Percentiles rank a stretch among this genome's conserved stretches.
Conservation (phyloP, 2,797 vertebrate species). For the Antennarius maculatus region DNA sequence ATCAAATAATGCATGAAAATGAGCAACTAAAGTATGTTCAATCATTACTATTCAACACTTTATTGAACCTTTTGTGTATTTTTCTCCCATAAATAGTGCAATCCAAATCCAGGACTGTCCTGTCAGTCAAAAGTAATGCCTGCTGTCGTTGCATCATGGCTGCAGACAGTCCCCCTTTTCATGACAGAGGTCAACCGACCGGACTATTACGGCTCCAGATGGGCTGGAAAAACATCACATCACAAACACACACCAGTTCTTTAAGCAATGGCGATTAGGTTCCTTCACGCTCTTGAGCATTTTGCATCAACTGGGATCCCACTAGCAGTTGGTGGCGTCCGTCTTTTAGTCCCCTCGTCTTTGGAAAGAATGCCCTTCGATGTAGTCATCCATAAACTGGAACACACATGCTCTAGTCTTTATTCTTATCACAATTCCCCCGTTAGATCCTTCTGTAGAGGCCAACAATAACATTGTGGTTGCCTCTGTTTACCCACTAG, state of each 20-base stretch:
- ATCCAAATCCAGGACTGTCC: conserved; percentile 18
- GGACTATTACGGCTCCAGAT: conserved; percentile 58
- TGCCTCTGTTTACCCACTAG: conserved; percentile 47
- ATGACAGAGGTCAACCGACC: conserved; percentile 49
- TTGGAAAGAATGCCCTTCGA: conserved; percentile 56
- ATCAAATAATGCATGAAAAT: no score
- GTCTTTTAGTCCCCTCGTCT: conserved; percentile 40
- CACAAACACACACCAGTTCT: conserved; percentile 11
- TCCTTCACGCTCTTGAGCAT: conserved; percentile 28
- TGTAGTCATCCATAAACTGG: conserved; percentile 42
- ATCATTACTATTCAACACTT: neutral
- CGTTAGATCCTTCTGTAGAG: conserved; percentile 31
- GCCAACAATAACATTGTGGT: conserved; percentile 41
- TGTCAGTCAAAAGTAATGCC: conserved; percentile 56
- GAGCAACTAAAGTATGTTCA: no score
- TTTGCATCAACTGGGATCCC: conserved; percentile 52
- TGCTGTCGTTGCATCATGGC: conserved; percentile 40
- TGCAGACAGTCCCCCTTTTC: conserved; percentile 42
- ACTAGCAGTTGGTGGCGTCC: conserved; percentile 31
- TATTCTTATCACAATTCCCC: conserved; percentile 49
- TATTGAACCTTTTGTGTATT: conserved; percentile 15
- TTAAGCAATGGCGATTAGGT: conserved; percentile 36
- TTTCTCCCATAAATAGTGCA: neutral
- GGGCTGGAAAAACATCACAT: conserved; percentile 70
- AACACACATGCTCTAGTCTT: conserved; percentile 24